Conservation (phyloP, 2,113 vertebrate species). For the Callipepla californica region DNA sequence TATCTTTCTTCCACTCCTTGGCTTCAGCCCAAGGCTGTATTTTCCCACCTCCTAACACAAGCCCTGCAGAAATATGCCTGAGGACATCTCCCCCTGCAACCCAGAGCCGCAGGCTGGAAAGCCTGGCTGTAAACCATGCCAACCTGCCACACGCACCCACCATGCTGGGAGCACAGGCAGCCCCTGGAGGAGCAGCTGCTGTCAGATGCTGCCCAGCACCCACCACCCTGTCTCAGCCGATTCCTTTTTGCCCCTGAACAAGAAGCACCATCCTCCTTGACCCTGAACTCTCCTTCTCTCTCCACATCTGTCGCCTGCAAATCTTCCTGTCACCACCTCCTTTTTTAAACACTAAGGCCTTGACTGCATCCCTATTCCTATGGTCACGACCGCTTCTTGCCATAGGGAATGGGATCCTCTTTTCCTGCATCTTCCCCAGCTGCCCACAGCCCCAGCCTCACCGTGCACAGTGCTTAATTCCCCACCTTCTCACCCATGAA, state of each 20-base stretch:
- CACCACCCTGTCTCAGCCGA: not conserved
- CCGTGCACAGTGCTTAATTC: not conserved
- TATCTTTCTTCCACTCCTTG: slow-evolving; percentile 18
- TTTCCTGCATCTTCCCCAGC: not conserved
- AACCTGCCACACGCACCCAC: not conserved
- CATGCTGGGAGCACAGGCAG: not conserved
- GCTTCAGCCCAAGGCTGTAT: slow-evolving; percentile 25
- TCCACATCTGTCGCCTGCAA: slow-evolving; percentile 61
- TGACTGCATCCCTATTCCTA: not conserved
- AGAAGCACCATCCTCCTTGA: not conserved
- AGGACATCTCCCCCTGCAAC: not conserved
- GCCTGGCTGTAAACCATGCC: not conserved
- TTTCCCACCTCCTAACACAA: not conserved
- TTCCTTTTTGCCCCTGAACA: not conserved
- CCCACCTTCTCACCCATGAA: not conserved
- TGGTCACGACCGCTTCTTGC: not conserved
- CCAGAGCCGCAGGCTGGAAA: not conserved
- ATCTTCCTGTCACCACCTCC: slow-evolving; percentile 65
- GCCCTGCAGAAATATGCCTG: not conserved
- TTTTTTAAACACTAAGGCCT: slow-evolving; percentile 25
- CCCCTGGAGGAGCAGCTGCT: not conserved
- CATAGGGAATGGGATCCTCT: not conserved
- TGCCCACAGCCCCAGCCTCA: not conserved
- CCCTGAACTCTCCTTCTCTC: slow-evolving; percentile 64
- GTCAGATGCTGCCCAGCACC: not conserved